Evolutionary conservation across 2,113 vertebrate species (phyloP).

Genomic region (Illadopsis cleaveri): DNA sequence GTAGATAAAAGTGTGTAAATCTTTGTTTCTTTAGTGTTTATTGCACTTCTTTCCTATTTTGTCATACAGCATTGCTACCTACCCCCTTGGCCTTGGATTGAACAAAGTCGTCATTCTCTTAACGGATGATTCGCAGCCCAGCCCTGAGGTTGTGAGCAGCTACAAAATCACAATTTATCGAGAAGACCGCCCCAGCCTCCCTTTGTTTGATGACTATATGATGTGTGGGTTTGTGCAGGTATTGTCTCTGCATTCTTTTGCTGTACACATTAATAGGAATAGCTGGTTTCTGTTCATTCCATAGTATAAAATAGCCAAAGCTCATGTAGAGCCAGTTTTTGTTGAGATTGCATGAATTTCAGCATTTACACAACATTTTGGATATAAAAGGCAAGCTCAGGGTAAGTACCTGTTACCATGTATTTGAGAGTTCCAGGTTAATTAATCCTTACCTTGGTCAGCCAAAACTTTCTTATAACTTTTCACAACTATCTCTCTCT

Average conservation of each 20-base stretch:
- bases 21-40: background rate
- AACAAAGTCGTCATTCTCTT: constrained; percentile 85
- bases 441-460: background rate
- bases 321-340: background rate
- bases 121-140: constrained; percentile 67
- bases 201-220: constrained; percentile 88
- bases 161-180: constrained; percentile 88
- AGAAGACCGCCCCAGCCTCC: constrained; percentile 90
- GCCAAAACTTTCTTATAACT: background rate
- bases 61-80: constrained; percentile 80
- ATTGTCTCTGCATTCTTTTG: constrained; percentile 2
- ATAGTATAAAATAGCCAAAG: background rate
- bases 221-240: constrained; percentile 92
- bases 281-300: background rate
- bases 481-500: background rate
- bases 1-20: background rate
- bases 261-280: background rate
- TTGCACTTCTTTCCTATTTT: background rate
- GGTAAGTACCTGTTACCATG: accelerated
- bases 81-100: constrained; percentile 87
- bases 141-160: constrained; percentile 74
- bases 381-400: background rate
- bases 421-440: background rate
- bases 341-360: background rate
- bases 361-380: background rate